These are phyloP conservation scores for Drosophila nasuta DNA, from an alignment of 1,140 invertebrate species.

Conservation along the genomic window DNA sequence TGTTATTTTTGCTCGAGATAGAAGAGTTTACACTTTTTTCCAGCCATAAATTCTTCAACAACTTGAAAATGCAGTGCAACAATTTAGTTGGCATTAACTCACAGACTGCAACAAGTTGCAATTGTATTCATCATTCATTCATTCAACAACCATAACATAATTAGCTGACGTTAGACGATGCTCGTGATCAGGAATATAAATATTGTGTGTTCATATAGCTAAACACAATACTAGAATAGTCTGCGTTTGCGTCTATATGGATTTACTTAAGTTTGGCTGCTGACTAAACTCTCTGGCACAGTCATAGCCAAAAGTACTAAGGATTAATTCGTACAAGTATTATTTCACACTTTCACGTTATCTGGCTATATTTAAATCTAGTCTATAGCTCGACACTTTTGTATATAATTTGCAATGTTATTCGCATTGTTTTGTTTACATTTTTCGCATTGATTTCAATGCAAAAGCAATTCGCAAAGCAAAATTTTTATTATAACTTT, in stretches of 20 bases:
- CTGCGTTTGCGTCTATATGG: too few relatives aligned
- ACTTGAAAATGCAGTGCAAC: too few relatives aligned
- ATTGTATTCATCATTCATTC: too few relatives aligned
- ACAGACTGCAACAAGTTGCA: neutral
- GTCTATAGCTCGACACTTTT: neutral
- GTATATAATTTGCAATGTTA: conserved; percentile 16
- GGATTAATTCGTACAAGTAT: conserved; percentile 2
- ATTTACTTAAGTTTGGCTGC: neutral
- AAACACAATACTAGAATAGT: too few relatives aligned
- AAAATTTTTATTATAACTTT: conserved; percentile 36
- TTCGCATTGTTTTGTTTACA: conserved; percentile 27
- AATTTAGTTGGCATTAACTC: too few relatives aligned
- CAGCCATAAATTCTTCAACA: too few relatives aligned
- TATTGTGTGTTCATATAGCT: neutral
- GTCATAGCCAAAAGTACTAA: neutral
- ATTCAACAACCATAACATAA: too few relatives aligned
- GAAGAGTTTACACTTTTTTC: too few relatives aligned
- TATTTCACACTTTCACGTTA: conserved; percentile 40
- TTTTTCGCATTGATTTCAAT: conserved; percentile 26
- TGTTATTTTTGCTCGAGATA: too few relatives aligned
- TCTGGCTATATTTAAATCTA: conserved; percentile 9
- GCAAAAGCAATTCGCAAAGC: conserved; percentile 23
- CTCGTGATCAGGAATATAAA: neutral
- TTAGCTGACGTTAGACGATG: neutral
- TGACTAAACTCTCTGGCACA: neutral